Percentiles rank a stretch among this genome's conserved stretches.
phyloP scores from a whole-genome alignment of 2,797 vertebrate genomes.

The Poecile montanus region DNA sequence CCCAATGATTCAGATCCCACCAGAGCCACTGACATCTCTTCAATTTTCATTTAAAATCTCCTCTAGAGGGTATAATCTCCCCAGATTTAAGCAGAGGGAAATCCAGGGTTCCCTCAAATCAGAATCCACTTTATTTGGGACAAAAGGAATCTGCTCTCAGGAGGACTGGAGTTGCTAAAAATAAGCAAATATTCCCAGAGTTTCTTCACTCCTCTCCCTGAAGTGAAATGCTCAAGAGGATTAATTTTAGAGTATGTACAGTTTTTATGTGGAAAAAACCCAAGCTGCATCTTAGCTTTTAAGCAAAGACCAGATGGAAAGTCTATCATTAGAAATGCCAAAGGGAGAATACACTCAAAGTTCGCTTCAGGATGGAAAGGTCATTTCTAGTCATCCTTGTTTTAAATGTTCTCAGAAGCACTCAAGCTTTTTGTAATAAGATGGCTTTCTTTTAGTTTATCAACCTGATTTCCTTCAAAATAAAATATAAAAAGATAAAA shows the following conservation, averaged over 20 bases:
- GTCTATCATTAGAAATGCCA: conserved; percentile 71
- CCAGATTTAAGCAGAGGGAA: not conserved
- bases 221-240: conserved; percentile 54
- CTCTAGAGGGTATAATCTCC: not conserved
- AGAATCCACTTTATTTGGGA: not conserved
- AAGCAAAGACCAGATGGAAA: conserved; percentile 67
- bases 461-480: conserved; percentile 36
- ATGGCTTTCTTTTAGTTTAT: conserved; percentile 27
- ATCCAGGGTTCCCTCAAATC: not conserved
- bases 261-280: conserved; percentile 23
- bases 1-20: not conserved
- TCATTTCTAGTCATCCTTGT: conserved; percentile 64
- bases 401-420: conserved; percentile 62
- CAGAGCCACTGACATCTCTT: not conserved
- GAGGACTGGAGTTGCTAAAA: conserved; percentile 11
- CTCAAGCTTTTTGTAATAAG: conserved; percentile 32
- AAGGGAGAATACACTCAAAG: conserved; percentile 55
- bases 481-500: not conserved
- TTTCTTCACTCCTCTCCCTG: conserved; percentile 25
- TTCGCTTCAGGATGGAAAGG: conserved; percentile 60
- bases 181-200: conserved; percentile 31
- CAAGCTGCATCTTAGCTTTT: conserved; percentile 45
- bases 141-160: not conserved
- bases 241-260: conserved; percentile 47
- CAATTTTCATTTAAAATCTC: not conserved